Conservation (phyloP, 2,888 invertebrate species). For the Drosophila sordidapex region DNA sequence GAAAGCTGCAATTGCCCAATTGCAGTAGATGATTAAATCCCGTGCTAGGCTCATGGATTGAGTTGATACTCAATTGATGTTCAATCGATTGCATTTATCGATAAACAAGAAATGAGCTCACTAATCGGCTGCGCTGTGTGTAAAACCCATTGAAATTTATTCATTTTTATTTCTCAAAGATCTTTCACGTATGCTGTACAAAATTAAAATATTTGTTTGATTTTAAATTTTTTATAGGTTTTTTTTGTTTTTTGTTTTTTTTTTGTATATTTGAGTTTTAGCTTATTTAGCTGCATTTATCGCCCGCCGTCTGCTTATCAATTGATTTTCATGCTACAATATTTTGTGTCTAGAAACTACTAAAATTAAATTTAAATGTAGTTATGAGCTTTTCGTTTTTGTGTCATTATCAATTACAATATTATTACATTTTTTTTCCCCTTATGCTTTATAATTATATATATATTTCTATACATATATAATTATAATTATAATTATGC, state of each 20-base stretch:
- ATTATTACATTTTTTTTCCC: slow-evolving; percentile 33
- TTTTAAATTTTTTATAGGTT: slow-evolving; percentile 20
- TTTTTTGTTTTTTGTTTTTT: slow-evolving; percentile 9
- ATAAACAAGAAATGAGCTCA: background rate
- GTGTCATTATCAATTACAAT: slow-evolving; percentile 30
- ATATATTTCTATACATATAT: background rate
- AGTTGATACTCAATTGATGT: background rate
- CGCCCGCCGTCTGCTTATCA: slow-evolving; percentile 66
- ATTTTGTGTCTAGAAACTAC: slow-evolving; percentile 79
- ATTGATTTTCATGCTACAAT: slow-evolving; percentile 80
- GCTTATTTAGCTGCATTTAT: slow-evolving; percentile 73
- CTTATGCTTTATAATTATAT: slow-evolving; percentile 19
- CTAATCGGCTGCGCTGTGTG: background rate
- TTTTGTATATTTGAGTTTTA: slow-evolving; percentile 61
- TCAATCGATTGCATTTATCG: slow-evolving; percentile 4
- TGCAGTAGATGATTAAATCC: background rate
- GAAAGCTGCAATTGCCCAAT: background rate
- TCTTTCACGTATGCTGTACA: slow-evolving; percentile 58
- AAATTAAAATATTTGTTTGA: slow-evolving; percentile 49
- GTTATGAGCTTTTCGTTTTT: slow-evolving; percentile 61
- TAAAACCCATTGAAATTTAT: slow-evolving; percentile 38
- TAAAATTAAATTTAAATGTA: slow-evolving; percentile 81
- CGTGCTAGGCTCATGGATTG: too few relatives aligned
- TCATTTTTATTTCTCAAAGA: slow-evolving; percentile 58
- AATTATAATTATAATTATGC: slow-evolving; percentile 68